Percentiles rank a stretch among this genome's conserved stretches.
phyloP scores from a whole-genome alignment of 2,888 invertebrate genomes.

The Leucania comma region DNA sequence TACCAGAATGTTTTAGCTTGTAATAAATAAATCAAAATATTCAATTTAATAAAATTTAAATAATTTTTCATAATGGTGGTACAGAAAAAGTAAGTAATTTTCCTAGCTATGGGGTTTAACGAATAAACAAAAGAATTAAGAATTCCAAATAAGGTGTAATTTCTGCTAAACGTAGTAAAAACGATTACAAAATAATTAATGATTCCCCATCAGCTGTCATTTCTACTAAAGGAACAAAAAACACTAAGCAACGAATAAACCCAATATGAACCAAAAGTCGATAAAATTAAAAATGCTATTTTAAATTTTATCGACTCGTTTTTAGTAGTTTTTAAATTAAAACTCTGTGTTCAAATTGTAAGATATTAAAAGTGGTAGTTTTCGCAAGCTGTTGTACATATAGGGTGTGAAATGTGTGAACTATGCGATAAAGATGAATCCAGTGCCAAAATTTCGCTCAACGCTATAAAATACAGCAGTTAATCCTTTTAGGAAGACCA shows the following conservation, averaged over 20 bases:
- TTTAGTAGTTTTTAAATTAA: conserved; percentile 10
- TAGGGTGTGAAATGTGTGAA: conserved; percentile 25
- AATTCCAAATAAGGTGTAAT: too few relatives aligned
- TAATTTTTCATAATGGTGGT: background rate
- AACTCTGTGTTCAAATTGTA: background rate
- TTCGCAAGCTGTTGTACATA: conserved; percentile 36
- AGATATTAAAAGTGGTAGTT: conserved; percentile 16
- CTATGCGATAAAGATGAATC: conserved; percentile 20
- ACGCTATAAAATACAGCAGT: conserved; percentile 25
- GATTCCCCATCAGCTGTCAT: background rate
- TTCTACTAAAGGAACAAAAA: background rate
- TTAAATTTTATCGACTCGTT: too few relatives aligned
- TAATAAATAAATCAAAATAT: too few relatives aligned
- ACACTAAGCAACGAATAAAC: background rate
- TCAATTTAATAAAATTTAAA: too few relatives aligned
- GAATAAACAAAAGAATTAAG: background rate
- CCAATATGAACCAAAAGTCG: background rate
- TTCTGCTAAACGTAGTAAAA: background rate
- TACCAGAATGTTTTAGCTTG: too few relatives aligned
- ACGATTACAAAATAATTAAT: too few relatives aligned
- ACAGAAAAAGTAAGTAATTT: background rate
- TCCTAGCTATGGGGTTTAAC: too few relatives aligned
- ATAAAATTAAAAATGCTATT: background rate
- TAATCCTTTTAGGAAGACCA: conserved; percentile 18
- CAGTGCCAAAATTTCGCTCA: conserved; percentile 21